Conservation (phyloP, 2,797 vertebrate genomes). For the Poeciliopsis paucimaculata region DNA sequence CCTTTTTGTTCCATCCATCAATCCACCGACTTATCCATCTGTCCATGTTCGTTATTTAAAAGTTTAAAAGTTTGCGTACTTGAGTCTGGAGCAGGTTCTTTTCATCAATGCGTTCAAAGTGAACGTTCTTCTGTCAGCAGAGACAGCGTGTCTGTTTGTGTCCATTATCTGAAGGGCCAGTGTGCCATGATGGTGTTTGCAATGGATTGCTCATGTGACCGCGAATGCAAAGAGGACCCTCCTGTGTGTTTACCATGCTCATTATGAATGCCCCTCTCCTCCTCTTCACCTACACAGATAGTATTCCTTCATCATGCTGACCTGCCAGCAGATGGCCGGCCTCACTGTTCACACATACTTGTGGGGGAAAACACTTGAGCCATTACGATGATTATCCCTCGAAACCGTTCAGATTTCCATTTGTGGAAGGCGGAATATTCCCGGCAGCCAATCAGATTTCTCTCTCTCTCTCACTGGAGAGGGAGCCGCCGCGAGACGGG, state of each 20-base stretch:
- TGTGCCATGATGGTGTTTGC: slow-evolving; percentile 48
- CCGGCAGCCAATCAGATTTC: background rate
- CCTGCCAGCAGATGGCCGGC: slow-evolving; percentile 34
- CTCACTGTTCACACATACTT: slow-evolving; percentile 36
- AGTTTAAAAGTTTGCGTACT: background rate
- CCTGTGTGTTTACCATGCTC: slow-evolving; percentile 61
- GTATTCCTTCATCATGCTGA: slow-evolving; percentile 24
- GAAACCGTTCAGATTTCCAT: background rate
- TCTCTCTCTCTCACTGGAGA: slow-evolving; percentile 30
- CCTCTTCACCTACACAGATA: slow-evolving; percentile 10
- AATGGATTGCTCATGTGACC: slow-evolving; percentile 55
- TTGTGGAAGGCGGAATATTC: no score
- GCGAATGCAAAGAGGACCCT: slow-evolving; percentile 62
- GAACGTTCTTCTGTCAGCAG: background rate
- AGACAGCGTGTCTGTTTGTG: background rate
- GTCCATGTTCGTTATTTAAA: background rate
- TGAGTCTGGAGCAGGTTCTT: background rate
- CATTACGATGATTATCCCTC: background rate
- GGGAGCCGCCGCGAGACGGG: slow-evolving; percentile 38
- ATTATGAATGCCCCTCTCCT: slow-evolving; percentile 45
- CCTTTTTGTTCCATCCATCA: background rate
- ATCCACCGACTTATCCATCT: background rate
- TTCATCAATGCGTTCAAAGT: background rate
- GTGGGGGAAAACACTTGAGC: slow-evolving; percentile 2
- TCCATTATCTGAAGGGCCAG: slow-evolving; percentile 62